These are phyloP conservation scores for Gastrophryne carolinensis DNA, from an alignment of 2,797 vertebrate species.

Conservation along the genomic window DNA sequence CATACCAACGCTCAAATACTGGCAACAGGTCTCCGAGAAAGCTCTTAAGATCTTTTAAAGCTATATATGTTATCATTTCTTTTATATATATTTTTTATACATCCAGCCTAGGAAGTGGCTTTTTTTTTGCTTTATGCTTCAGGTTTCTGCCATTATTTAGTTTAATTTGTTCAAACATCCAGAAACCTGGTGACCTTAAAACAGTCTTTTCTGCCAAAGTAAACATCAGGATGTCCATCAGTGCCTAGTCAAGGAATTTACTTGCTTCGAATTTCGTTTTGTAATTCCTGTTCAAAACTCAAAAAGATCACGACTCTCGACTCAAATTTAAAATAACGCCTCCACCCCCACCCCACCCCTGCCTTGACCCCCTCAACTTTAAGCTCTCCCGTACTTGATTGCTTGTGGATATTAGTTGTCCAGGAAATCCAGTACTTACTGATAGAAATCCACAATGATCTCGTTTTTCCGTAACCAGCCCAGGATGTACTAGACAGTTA, in stretches of 20 bases:
- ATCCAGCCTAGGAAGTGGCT: conserved; percentile 51
- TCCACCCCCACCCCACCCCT: conserved; percentile 44
- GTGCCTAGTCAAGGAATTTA: conserved; percentile 68
- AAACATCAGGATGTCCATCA: conserved; percentile 71
- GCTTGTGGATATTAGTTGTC: conserved; percentile 78
- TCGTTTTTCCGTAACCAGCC: conserved; percentile 71
- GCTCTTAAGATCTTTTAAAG: conserved; percentile 63
- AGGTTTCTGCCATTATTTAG: conserved; percentile 57
- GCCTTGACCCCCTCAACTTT: conserved; percentile 40
- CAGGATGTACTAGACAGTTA: conserved; percentile 74
- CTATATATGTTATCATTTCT: conserved; percentile 56
- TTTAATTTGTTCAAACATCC: conserved; percentile 58
- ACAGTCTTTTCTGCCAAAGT: conserved; percentile 63
- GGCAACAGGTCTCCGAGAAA: conserved; percentile 76
- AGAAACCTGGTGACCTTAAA: conserved; percentile 66
- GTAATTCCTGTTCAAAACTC: conserved; percentile 67
- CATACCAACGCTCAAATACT: conserved; percentile 73
- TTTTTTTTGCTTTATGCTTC: conserved; percentile 63
- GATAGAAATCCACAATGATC: conserved; percentile 74
- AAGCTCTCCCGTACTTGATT: conserved; percentile 71
- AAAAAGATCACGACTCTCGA: conserved; percentile 69
- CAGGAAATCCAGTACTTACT: conserved; percentile 77
- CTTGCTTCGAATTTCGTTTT: conserved; percentile 71
- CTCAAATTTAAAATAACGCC: conserved; percentile 73
- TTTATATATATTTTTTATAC: conserved; percentile 47